Base-by-base conservation (phyloP, 2,113 vertebrate genomes). In the Lichenostomus cassidix region DNA sequence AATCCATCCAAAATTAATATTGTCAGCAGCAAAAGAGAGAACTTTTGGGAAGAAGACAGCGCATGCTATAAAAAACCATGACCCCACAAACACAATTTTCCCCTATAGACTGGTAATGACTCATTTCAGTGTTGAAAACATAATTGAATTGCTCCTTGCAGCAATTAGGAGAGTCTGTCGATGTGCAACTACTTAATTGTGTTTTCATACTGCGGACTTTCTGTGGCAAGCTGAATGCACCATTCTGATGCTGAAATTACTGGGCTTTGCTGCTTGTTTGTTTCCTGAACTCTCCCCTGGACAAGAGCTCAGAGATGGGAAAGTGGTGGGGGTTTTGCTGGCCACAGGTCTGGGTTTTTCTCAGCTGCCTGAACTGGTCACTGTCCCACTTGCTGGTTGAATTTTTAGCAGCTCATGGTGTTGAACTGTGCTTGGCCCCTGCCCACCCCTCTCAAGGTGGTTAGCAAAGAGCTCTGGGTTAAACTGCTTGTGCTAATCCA, bases 141-240 rank as follows among this genome's bases (percentile, higher is more conserved):
- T 96, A 95, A 97, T 89, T 95, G 94, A 95, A 96, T 95, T 95
- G 90, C 93, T 95, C 94, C 92, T 97, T 91, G 83, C 68, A 94
- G 94, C 91, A 94, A 96, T 97, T 97, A 97, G 76, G n/a, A 84
- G 69, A 78, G 42, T 80, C 64, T 95, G 92, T 90, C 3, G 3
- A 92, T 94, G 91, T 94, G 89, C 95, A 94, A 21, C 83, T 84
- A 49, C 80, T 96, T 95, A 97, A 97, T 94, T 95, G 89, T 93
- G 86, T 96, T 97, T 95, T 94, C 83, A 84, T 84, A 90, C 80
- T 94, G 89, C 1, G 2, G 80, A 70, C 60, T 90, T 75, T 87
- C 77, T 49, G 89, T 91, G 68, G 83, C 86, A 92, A 87, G 68
- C 76, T 71, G 86, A 67, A 78, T 70, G 56, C 52, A 71, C 50